A percentile compares a stretch with the other conserved stretches of the same genome.
Conservation (phyloP, 2,888 invertebrate genomes). For the Callosobruchus maculatus region DNA sequence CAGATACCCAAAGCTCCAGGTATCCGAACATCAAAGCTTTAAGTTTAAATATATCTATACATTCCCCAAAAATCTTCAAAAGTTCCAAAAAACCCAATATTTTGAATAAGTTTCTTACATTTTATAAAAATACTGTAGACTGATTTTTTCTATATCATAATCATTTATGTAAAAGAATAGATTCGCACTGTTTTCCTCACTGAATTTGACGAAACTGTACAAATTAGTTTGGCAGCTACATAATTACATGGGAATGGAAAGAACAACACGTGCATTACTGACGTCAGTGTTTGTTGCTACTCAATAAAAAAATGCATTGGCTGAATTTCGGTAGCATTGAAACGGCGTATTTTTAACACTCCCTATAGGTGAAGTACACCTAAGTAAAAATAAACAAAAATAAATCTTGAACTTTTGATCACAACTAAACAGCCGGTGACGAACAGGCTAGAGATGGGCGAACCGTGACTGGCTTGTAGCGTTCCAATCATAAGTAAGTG, state of each 20-base stretch:
- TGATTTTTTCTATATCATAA: too few species aligned
- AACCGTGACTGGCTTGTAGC: not conserved
- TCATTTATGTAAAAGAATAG: too few species aligned
- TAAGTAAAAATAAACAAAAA: not conserved
- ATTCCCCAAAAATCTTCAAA: too few species aligned
- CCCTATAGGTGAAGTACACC: not conserved
- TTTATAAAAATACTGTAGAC: too few species aligned
- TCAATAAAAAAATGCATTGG: not conserved
- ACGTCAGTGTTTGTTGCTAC: not conserved
- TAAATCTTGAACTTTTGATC: not conserved
- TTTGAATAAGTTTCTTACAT: too few species aligned
- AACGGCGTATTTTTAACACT: not conserved
- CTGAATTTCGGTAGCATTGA: not conserved
- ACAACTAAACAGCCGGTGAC: not conserved
- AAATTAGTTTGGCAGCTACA: too few species aligned
- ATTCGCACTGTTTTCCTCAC: too few species aligned
- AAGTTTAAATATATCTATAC: too few species aligned
- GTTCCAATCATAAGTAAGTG: not conserved
- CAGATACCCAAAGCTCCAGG: too few species aligned
- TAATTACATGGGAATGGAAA: not conserved
- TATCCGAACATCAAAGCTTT: too few species aligned
- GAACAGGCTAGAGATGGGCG: not conserved
- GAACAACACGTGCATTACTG: not conserved
- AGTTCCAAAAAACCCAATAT: too few species aligned
- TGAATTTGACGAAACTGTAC: too few species aligned